Evolutionary conservation across 2,797 vertebrate genomes (phyloP).

Genomic region (Esox lucius): DNA sequence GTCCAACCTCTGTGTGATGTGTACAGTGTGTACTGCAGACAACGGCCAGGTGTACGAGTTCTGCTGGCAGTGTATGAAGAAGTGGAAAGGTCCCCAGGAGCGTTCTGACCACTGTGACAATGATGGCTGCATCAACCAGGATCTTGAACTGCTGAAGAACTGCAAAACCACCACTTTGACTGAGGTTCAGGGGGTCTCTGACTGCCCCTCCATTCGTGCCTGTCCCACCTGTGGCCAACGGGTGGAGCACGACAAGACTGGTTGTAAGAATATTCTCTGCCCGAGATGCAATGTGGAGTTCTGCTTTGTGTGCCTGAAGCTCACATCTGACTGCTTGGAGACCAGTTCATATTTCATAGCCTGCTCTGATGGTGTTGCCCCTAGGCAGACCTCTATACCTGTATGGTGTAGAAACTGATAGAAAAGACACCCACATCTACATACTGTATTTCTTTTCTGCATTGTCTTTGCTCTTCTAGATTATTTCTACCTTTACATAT

Average conservation of each 20-base stretch:
- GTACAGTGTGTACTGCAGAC: constrained; percentile 59
- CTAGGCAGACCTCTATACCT: constrained; percentile 68
- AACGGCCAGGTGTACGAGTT: constrained; percentile 36
- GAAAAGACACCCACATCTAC: background rate
- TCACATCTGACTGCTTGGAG: constrained; percentile 47
- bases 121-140: constrained; percentile 49
- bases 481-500: background rate
- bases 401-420: constrained; percentile 9
- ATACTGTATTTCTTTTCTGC: background rate
- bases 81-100: constrained; percentile 62
- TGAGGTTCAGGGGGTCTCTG: constrained; percentile 20
- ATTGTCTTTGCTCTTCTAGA: too few species aligned
- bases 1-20: constrained; percentile 60
- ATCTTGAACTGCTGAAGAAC: constrained; percentile 56
- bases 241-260: constrained; percentile 68
- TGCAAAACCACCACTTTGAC: constrained; percentile 43
- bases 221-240: constrained; percentile 73
- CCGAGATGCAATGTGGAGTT: constrained; percentile 71
- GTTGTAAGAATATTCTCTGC: constrained; percentile 75
- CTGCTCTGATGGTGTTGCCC: constrained; percentile 66
- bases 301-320: constrained; percentile 78
- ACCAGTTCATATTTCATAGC: constrained; percentile 51
- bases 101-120: constrained; percentile 67
- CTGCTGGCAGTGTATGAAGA: constrained; percentile 74
- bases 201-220: constrained; percentile 69